A percentile compares a stretch with the other conserved stretches of the same genome.
Conservation (phyloP, 1,140 invertebrate genomes). For the Delia radicum region DNA sequence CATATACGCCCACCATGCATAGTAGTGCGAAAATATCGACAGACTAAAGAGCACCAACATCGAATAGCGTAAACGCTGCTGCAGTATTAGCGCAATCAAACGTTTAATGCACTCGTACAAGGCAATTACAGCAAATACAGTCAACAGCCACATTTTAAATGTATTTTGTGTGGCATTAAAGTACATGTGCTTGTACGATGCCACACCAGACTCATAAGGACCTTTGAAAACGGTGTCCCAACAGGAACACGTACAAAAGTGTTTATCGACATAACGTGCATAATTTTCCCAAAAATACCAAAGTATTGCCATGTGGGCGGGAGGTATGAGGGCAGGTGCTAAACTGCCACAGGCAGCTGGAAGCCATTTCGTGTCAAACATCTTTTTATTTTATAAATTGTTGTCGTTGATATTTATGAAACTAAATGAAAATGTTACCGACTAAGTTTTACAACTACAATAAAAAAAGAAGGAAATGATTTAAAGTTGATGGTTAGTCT, state of each 20-base stretch:
- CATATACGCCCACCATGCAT: constrained; percentile 81
- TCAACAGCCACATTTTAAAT: constrained; percentile 75
- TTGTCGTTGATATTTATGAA: no score
- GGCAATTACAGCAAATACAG: constrained; percentile 66
- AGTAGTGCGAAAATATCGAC: constrained; percentile 79
- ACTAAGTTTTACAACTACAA: no score
- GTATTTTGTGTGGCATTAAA: constrained; percentile 77
- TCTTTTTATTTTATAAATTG: constrained; percentile 25
- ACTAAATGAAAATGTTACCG: no score
- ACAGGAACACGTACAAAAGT: constrained; percentile 73
- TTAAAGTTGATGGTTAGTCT: no score
- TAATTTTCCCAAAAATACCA: constrained; percentile 74
- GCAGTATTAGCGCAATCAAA: constrained; percentile 61
- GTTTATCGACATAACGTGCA: constrained; percentile 66
- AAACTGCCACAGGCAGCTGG: constrained; percentile 51
- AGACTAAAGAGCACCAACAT: constrained; percentile 72
- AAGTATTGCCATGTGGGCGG: constrained; percentile 66
- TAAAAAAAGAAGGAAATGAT: no score
- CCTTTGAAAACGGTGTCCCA: constrained; percentile 84
- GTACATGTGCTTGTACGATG: constrained; percentile 79
- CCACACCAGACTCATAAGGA: constrained; percentile 74
- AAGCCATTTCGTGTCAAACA: constrained; percentile 52
- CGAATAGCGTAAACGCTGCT: constrained; percentile 62
- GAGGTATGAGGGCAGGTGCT: constrained; percentile 58
- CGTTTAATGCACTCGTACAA: constrained; percentile 74